Conservation (phyloP, 1,140 invertebrate genomes). For the Ceratina australensis region DNA sequence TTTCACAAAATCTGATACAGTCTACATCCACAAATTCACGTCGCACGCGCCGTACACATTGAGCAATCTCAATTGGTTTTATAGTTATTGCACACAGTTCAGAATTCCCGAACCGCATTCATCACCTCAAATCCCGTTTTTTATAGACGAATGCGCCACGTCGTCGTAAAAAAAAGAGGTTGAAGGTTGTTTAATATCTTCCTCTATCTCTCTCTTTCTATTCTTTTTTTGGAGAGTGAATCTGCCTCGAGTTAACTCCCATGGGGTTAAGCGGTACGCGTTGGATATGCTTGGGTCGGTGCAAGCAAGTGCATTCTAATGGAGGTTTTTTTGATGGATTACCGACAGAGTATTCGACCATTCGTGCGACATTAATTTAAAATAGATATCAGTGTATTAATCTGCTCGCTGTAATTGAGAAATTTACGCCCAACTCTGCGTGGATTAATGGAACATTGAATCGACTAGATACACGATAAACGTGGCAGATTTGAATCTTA, state of each 20-base stretch:
- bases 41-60: too few relatives aligned
- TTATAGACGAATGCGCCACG: conserved; percentile 9
- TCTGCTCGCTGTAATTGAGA: background rate
- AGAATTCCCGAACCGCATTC: background rate
- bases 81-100: too few relatives aligned
- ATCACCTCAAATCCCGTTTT: conserved; percentile 3
- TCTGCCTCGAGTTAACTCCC: conserved; percentile 25
- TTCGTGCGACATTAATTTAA: conserved; percentile 1
- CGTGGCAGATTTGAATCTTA: too few relatives aligned
- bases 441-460: too few relatives aligned
- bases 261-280: conserved; percentile 9
- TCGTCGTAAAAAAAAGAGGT: background rate
- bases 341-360: background rate
- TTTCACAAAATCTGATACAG: too few relatives aligned
- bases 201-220: background rate
- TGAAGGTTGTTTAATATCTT: conserved; percentile 23
- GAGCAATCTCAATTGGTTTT: too few relatives aligned
- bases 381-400: background rate
- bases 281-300: background rate
- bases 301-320: conserved; percentile 9
- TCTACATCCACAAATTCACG: too few relatives aligned
- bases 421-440: background rate
- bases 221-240: conserved; percentile 1
- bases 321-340: conserved; percentile 29
- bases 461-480: too few relatives aligned